Evolutionary conservation across 2,888 invertebrate species (phyloP).

Genomic region (Agrochola macilenta): DNA sequence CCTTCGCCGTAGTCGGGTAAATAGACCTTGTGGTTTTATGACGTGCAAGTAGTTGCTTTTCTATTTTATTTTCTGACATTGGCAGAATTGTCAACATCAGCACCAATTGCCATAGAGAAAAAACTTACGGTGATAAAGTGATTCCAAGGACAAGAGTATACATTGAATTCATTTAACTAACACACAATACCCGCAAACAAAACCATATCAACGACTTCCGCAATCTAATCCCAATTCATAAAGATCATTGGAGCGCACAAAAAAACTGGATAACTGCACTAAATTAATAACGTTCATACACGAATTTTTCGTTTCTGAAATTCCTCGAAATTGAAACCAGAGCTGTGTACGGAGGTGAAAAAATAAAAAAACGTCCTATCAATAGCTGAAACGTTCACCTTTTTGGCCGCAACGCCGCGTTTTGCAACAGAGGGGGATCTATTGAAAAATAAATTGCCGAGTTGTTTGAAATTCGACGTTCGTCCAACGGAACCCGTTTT

Average conservation of each 20-base stretch:
- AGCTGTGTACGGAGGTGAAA: constrained; percentile 27
- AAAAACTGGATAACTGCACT: constrained; percentile 41
- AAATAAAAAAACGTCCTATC: constrained; percentile 51
- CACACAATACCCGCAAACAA: constrained; percentile 3
- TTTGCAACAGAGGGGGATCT: constrained; percentile 51
- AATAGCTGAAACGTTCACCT: constrained; percentile 62
- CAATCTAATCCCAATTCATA: constrained; percentile 41
- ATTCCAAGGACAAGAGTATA: too few relatives aligned
- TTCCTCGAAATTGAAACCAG: constrained; percentile 58
- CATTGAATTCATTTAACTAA: constrained; percentile 3
- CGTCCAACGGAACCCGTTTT: constrained; percentile 34
- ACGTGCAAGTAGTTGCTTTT: too few relatives aligned
- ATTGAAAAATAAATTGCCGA: constrained; percentile 65
- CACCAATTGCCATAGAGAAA: too few relatives aligned
- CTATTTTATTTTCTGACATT: too few relatives aligned
- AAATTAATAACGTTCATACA: constrained; percentile 58
- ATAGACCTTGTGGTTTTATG: too few relatives aligned
- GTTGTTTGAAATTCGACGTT: constrained; percentile 57
- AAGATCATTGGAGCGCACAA: constrained; percentile 49
- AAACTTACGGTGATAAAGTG: too few relatives aligned
- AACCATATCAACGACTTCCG: constrained; percentile 23
- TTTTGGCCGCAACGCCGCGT: constrained; percentile 56
- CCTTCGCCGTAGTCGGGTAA: too few relatives aligned
- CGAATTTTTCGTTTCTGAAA: constrained; percentile 53
- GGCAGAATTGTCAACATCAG: too few relatives aligned